Evolutionary conservation across 2,888 invertebrate genomes (phyloP).

Genomic region (Cheilosia impressa): DNA sequence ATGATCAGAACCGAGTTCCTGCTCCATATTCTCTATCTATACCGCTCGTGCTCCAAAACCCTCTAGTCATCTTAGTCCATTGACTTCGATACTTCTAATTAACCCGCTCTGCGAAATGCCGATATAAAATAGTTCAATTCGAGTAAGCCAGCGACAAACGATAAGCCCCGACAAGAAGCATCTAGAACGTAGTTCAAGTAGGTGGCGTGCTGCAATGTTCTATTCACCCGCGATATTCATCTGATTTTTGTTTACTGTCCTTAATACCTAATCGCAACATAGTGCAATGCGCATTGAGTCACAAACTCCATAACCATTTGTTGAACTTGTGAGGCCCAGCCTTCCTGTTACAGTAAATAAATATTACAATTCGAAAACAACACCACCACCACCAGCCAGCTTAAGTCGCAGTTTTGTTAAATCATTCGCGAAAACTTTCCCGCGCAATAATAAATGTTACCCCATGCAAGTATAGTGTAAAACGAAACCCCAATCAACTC

Average conservation of each 20-base stretch:
- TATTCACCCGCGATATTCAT: constrained; percentile 2
- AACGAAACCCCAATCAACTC: constrained; percentile 19
- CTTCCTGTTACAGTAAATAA: constrained; percentile 45
- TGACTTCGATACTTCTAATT: too few relatives aligned
- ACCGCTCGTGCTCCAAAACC: too few relatives aligned
- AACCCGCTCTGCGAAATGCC: not conserved
- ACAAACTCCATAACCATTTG: constrained; percentile 41
- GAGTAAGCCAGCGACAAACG: not conserved
- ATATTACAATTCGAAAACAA: constrained; percentile 4
- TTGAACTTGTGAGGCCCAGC: constrained; percentile 56
- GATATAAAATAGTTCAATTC: not conserved
- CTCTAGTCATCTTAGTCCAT: too few relatives aligned
- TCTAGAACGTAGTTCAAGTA: not conserved
- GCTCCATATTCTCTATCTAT: too few relatives aligned
- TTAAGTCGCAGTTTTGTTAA: constrained; percentile 65
- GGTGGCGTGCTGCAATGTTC: not conserved
- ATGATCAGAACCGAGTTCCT: too few relatives aligned
- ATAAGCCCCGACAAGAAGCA: not conserved
- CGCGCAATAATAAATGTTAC: constrained; percentile 11
- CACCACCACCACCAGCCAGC: constrained; percentile 17
- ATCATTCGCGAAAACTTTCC: constrained; percentile 44
- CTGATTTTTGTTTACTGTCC: constrained; percentile 21
- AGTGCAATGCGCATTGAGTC: constrained; percentile 35
- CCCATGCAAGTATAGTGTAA: constrained; percentile 7
- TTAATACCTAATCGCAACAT: constrained; percentile 17